Base-by-base conservation (phyloP, 2,113 vertebrate genomes). In the Catharus minimus region DNA sequence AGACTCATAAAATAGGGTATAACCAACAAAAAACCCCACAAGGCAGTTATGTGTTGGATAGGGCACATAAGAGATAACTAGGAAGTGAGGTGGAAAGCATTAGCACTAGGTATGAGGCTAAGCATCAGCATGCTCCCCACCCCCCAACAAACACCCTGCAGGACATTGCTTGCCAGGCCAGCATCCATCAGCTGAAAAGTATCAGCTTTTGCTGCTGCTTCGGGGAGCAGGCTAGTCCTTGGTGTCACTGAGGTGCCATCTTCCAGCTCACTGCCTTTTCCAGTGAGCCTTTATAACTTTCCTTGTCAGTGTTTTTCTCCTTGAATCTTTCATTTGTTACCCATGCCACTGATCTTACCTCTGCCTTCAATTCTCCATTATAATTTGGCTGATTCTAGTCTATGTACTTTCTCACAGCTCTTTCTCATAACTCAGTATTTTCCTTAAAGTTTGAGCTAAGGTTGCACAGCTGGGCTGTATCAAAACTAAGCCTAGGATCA, bases 401-500 rank as follows among this genome's bases (percentile, higher is more conserved):
- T 33, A 27, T 0, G 1, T 57, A 33, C 38, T 92, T 90, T 92
- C 86, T 88, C 57, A 78, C 44, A 86, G 39, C 24, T 77, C 77
- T 60, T 80, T 86, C 49, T 78, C 49, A 32, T 61, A 95, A 75
- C 49, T 74, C 41, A 76, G 27, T 13, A 38, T 82, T 84, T 96
- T 92, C 49, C 82, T 77, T 82, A 38, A 90, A 90, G 84, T 78
- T 92, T 86, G 57, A 76, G 53, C 74, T 85, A 49, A 90, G 62
- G 38, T 75, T 89, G 62, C 57, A 92, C 93, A 96, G 93, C 87
- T 95, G 91, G 77, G 23, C 66, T 89, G 22, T 90, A 79, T 95
- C 95, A 96, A 89, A 94, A 78, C 41, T 92, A 94, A 94, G 69
- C 81, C 84, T 75, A 52, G 74, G 84, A 92, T 87, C 74, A 92